Conservation (phyloP, 2,113 vertebrate genomes). For the Elanus axillaris region DNA sequence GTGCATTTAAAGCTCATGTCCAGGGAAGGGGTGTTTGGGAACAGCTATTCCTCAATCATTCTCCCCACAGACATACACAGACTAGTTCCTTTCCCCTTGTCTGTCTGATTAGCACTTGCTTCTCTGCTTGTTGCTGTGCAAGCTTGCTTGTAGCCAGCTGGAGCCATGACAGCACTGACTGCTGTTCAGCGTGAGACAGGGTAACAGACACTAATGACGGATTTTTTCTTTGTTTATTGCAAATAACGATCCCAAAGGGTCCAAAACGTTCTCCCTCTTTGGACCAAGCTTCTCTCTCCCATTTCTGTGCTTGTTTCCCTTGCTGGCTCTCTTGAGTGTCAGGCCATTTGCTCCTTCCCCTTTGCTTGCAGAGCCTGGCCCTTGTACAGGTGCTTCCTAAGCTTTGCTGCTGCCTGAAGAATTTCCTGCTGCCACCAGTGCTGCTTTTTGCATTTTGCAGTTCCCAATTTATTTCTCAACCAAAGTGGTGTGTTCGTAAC, state of each 20-base stretch:
- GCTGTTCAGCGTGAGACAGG: background rate
- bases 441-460: background rate
- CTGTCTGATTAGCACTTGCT: background rate
- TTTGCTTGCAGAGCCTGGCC: background rate
- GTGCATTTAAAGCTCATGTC: background rate
- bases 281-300: background rate
- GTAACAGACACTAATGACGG: background rate
- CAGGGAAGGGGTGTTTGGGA: background rate
- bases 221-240: background rate
- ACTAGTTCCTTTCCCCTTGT: background rate
- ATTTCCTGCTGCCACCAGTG: background rate
- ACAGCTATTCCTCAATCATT: background rate
- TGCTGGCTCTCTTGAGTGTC: background rate
- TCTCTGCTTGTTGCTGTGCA: rapidly evolving
- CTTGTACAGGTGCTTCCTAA: background rate
- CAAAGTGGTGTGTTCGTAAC: background rate
- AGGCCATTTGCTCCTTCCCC: background rate
- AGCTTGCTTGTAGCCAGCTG: background rate
- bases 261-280: background rate
- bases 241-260: background rate
- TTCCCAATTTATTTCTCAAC: background rate
- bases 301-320: background rate
- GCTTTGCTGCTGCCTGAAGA: background rate
- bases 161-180: background rate
- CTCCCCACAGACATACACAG: background rate